Conservation (phyloP, 2,113 vertebrate species). For the Dendrocopos noguchii region DNA sequence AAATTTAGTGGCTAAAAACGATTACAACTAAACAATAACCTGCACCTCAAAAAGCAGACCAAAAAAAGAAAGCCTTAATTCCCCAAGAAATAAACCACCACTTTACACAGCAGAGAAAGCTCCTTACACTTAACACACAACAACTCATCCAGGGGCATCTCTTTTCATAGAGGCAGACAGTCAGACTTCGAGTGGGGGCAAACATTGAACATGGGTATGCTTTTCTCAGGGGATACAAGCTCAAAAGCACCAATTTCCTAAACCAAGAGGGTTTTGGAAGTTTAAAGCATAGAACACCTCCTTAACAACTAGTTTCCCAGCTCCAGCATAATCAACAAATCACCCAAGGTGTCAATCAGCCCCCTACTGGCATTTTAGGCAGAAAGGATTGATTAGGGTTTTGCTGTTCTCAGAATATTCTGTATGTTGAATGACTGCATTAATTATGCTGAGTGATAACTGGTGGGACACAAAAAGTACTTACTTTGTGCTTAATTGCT, state of each 20-base stretch:
- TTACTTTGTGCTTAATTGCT: conserved; percentile 92
- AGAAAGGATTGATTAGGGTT: background rate
- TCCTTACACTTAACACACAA: background rate
- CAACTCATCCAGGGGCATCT: background rate
- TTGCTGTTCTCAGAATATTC: background rate
- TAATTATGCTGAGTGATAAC: background rate
- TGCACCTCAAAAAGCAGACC: background rate
- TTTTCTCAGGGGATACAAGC: background rate
- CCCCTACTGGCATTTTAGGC: background rate
- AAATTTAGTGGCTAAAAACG: background rate
- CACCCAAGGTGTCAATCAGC: background rate
- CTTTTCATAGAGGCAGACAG: background rate
- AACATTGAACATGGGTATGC: background rate
- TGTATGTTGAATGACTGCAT: background rate
- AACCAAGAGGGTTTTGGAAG: background rate
- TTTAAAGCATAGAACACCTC: background rate
- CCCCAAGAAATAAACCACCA: background rate
- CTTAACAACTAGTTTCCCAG: background rate
- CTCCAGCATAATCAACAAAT: background rate
- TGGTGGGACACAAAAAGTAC: background rate
- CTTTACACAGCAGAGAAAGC: background rate
- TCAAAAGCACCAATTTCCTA: background rate
- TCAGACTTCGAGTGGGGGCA: background rate
- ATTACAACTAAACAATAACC: background rate
- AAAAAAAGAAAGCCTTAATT: background rate